Percentiles rank a stretch among this genome's conserved stretches.
These are phyloP conservation scores for Lutraria rhynchaena DNA, from an alignment of 1,140 invertebrate species.

Conservation along the genomic window DNA sequence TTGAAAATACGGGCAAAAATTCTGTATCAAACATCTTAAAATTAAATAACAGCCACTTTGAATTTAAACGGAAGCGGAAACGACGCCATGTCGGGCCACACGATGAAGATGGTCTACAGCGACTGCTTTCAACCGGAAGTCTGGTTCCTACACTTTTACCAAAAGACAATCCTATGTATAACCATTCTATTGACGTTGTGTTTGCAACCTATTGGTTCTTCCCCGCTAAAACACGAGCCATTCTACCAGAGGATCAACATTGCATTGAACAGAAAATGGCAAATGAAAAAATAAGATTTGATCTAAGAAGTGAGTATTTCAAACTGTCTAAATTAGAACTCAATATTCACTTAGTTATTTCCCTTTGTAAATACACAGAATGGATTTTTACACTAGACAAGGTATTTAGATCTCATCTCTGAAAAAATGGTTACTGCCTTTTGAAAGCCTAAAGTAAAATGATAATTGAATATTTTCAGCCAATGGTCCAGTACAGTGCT, in stretches of 20 bases:
- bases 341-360: neutral
- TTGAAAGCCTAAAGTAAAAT: too few species aligned
- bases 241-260: conserved; percentile 81
- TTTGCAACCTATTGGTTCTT: conserved; percentile 85
- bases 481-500: too few species aligned
- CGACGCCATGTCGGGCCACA: conserved; percentile 83
- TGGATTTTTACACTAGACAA: too few species aligned
- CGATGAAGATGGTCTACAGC: conserved; percentile 82
- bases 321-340: too few species aligned
- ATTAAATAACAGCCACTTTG: neutral
- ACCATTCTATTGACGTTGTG: conserved; percentile 82
- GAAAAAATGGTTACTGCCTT: too few species aligned
- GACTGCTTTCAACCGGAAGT: conserved; percentile 83
- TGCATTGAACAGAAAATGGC: conserved; percentile 82
- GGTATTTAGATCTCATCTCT: too few species aligned
- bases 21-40: neutral
- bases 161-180: conserved; percentile 71
- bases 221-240: conserved; percentile 81
- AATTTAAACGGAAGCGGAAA: conserved; percentile 29
- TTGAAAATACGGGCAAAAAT: neutral
- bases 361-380: conserved; percentile 79
- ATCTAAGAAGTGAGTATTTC: conserved; percentile 77
- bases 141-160: conserved; percentile 81
- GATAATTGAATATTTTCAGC: too few species aligned
- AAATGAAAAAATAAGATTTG: conserved; percentile 80